These are phyloP conservation scores for Ailurus styani DNA, from an alignment of 2,113 vertebrate genomes.

Conservation along the genomic window DNA sequence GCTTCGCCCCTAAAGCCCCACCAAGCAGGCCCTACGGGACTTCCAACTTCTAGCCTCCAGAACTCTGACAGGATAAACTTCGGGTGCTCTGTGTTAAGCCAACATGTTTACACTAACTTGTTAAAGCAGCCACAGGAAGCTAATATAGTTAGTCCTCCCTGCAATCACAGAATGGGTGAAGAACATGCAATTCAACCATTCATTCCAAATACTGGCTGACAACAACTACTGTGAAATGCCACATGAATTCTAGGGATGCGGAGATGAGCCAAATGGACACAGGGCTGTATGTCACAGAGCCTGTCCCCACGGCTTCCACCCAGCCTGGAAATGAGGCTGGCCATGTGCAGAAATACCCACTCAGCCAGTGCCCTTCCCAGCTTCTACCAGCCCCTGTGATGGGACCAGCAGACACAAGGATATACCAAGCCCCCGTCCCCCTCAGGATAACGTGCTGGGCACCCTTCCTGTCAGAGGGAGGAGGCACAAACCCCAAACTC, in stretches of 20 bases:
- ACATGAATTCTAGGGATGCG: not conserved
- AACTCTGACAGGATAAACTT: fast-evolving
- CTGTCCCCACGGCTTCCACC: fast-evolving
- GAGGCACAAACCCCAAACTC: not conserved
- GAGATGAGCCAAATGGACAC: not conserved
- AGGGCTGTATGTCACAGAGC: not conserved
- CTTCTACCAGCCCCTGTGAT: fast-evolving
- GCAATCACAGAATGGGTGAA: not conserved
- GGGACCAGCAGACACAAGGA: fast-evolving
- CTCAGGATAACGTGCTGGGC: fast-evolving
- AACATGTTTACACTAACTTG: not conserved
- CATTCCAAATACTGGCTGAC: not conserved
- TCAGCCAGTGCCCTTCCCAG: not conserved
- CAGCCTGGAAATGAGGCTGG: fast-evolving
- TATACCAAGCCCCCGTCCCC: fast-evolving
- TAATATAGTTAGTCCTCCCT: not conserved
- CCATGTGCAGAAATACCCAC: not conserved
- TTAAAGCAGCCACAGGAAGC: not conserved
- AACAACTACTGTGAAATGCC: not conserved
- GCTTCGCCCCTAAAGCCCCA: too few relatives aligned
- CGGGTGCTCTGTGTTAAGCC: not conserved
- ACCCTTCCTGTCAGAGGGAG: not conserved
- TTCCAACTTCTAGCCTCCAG: not conserved
- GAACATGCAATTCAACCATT: not conserved
- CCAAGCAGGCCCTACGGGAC: fast-evolving